Percentiles rank a stretch among this genome's conserved stretches.
Evolutionary conservation across 2,888 invertebrate species (phyloP).

Genomic region (Ichneumoninae sp.): DNA sequence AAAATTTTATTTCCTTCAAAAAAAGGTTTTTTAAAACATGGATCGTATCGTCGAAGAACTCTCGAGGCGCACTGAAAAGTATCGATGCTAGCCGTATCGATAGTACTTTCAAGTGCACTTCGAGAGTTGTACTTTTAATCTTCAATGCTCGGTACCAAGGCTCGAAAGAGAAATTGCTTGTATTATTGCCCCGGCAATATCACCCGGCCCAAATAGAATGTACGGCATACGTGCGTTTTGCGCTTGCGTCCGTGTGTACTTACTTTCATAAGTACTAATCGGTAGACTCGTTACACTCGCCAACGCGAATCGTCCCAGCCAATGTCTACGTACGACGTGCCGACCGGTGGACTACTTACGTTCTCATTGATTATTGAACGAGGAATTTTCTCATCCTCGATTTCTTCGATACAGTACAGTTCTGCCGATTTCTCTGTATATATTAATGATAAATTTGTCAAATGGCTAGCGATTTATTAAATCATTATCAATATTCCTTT

Average conservation of each 20-base stretch:
- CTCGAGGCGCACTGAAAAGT: not conserved
- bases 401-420: conserved; percentile 16
- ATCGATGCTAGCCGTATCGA: not conserved
- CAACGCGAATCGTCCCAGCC: conserved; percentile 2
- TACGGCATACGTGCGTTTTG: conserved; percentile 11
- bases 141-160: not conserved
- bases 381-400: conserved; percentile 34
- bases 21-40: not conserved
- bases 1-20: not conserved
- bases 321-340: conserved; percentile 22
- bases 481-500: too few relatives aligned
- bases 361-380: conserved; percentile 48
- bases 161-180: conserved; percentile 47
- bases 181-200: conserved; percentile 28
- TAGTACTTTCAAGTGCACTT: not conserved
- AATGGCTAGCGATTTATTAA: too few relatives aligned
- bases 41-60: not conserved
- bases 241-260: conserved; percentile 11
- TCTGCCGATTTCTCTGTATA: not conserved
- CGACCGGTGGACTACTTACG: conserved; percentile 41
- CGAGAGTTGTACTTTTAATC: conserved; percentile 15
- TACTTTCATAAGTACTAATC: conserved; percentile 61
- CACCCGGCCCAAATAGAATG: conserved; percentile 35
- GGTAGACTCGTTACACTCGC: conserved; percentile 58
- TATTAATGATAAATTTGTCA: too few relatives aligned